Percentiles rank a stretch among this genome's conserved stretches.
Conservation (phyloP, 2,888 invertebrate species). For the Glaucopsyche alexis region DNA sequence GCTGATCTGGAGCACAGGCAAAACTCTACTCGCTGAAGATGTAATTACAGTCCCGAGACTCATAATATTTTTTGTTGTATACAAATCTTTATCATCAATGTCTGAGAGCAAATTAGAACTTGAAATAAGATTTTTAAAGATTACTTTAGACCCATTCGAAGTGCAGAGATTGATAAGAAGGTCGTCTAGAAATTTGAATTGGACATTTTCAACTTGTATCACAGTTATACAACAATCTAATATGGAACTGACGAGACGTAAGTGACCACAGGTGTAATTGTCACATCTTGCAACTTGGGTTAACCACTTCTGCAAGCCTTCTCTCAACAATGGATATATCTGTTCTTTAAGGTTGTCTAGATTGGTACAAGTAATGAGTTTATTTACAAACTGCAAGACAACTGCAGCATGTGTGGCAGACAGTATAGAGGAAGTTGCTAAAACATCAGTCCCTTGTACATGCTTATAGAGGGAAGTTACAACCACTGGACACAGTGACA, state of each 20-base stretch:
- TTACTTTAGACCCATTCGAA: slow-evolving; percentile 67
- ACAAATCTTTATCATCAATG: slow-evolving; percentile 57
- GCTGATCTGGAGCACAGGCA: slow-evolving; percentile 58
- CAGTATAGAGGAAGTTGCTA: slow-evolving; percentile 65
- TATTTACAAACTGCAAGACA: slow-evolving; percentile 69
- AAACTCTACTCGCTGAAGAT: slow-evolving; percentile 54
- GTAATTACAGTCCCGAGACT: slow-evolving; percentile 59
- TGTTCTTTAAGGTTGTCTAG: slow-evolving; percentile 56
- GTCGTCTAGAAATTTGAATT: slow-evolving; percentile 55
- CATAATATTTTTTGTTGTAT: slow-evolving; percentile 60
- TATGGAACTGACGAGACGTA: slow-evolving; percentile 60
- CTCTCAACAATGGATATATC: slow-evolving; percentile 62
- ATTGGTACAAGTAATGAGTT: slow-evolving; percentile 49
- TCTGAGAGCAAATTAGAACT: slow-evolving; percentile 69
- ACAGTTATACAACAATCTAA: slow-evolving; percentile 64
- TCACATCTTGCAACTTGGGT: slow-evolving; percentile 61
- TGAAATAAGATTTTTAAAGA: slow-evolving; percentile 59
- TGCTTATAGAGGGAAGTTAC: slow-evolving; percentile 80
- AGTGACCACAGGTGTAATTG: slow-evolving; percentile 68
- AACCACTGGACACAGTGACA: slow-evolving; percentile 76
- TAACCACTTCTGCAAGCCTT: slow-evolving; percentile 74
- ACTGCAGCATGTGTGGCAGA: slow-evolving; percentile 81
- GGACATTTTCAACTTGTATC: slow-evolving; percentile 52
- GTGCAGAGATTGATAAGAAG: slow-evolving; percentile 56
- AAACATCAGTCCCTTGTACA: slow-evolving; percentile 77